Percentiles rank a stretch among this genome's conserved stretches.
Conservation (phyloP, 2,797 vertebrate genomes). For the Macrochelys suwanniensis region DNA sequence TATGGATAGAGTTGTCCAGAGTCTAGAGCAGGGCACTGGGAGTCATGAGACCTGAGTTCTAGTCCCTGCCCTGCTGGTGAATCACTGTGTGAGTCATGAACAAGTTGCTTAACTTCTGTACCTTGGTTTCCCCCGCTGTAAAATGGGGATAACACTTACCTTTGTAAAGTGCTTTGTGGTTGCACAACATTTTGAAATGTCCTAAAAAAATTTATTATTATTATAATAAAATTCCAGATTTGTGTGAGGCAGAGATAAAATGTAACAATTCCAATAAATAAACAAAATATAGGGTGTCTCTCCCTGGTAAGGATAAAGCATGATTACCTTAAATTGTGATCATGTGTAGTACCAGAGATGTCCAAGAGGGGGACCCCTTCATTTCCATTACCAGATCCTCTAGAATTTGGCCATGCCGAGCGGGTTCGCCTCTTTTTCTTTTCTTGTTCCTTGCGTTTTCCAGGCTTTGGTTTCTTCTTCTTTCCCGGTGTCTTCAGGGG, state of each 20-base stretch:
- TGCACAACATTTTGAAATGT: not conserved
- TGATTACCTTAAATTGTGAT: slow-evolving; percentile 77
- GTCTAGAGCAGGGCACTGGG: not conserved
- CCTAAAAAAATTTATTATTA: not conserved
- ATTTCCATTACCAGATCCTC: not conserved
- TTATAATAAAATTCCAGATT: not conserved
- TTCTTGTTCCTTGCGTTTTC: slow-evolving; percentile 91
- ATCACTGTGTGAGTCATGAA: not conserved
- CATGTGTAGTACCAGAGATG: slow-evolving; percentile 59
- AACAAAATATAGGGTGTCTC: accelerated
- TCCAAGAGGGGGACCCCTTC: slow-evolving; percentile 27
- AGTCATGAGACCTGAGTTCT: not conserved
- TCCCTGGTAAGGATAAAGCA: not conserved
- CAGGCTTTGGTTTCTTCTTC: slow-evolving; percentile 93
- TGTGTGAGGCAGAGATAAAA: not conserved
- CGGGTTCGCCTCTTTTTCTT: slow-evolving; percentile 90
- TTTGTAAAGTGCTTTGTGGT: not conserved
- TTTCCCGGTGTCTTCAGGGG: slow-evolving; percentile 88
- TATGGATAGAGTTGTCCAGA: not conserved
- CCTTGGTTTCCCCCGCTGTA: not conserved
- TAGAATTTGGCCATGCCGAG: slow-evolving; percentile 68
- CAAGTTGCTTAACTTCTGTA: not conserved
- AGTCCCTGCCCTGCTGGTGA: not conserved
- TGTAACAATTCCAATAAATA: not conserved
- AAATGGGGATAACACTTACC: not conserved